A percentile compares a stretch with the other conserved stretches of the same genome.
Evolutionary conservation across 2,113 vertebrate species (phyloP).

Genomic region (Scartelaos histophorus): DNA sequence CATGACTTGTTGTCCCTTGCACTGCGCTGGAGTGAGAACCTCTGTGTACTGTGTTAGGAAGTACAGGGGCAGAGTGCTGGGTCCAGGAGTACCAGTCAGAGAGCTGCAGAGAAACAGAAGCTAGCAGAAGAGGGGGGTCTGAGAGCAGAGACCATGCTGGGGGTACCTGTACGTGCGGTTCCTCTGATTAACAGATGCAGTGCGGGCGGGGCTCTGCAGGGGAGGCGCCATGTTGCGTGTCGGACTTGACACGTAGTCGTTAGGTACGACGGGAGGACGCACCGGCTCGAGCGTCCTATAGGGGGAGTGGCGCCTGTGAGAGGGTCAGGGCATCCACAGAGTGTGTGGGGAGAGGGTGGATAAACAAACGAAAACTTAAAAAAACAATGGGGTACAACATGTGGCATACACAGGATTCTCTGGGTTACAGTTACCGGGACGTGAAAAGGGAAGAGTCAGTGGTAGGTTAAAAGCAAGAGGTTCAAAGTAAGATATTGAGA

Average conservation of each 20-base stretch:
- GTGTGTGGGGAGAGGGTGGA: slow-evolving; percentile 44
- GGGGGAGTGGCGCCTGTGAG: slow-evolving; percentile 96
- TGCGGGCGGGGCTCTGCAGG: slow-evolving; percentile 95
- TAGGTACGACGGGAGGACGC: slow-evolving; percentile 98
- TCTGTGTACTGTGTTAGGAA: neutral
- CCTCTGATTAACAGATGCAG: slow-evolving; percentile 98
- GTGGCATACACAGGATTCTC: slow-evolving; percentile 43
- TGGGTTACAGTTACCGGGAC: slow-evolving; percentile 14
- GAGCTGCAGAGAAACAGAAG: slow-evolving; percentile 19
- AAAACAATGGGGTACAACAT: slow-evolving; percentile 58
- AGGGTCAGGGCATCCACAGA: slow-evolving; percentile 63
- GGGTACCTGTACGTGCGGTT: slow-evolving; percentile 99
- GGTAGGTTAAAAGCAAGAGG: neutral
- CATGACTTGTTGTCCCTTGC: neutral
- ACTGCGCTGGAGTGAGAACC: neutral
- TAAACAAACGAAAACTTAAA: slow-evolving; percentile 75
- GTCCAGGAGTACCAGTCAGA: slow-evolving; percentile 21
- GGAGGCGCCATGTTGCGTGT: slow-evolving; percentile 92
- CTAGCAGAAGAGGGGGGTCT: slow-evolving; percentile 31
- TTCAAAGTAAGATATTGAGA: neutral
- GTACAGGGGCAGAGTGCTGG: neutral
- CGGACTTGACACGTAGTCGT: slow-evolving; percentile 98
- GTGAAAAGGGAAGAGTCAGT: neutral
- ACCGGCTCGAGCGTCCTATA: slow-evolving; percentile 98
- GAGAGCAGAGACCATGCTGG: slow-evolving; percentile 62